These are phyloP conservation scores for Salminus brasiliensis DNA, from an alignment of 2,113 vertebrate species.

Conservation along the genomic window DNA sequence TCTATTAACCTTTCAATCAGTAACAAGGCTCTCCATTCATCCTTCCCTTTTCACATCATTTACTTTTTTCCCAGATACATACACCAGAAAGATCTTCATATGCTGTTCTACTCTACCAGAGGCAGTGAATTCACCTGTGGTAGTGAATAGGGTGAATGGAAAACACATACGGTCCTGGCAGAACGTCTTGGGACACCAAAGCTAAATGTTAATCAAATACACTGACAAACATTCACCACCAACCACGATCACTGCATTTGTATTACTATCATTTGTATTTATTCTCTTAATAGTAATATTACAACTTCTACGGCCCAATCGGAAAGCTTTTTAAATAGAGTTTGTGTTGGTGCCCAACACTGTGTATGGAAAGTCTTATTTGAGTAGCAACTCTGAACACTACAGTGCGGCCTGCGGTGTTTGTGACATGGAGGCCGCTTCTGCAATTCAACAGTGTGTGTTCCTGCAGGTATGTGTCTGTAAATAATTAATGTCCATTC, in stretches of 20 bases:
- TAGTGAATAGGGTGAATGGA: too few species aligned
- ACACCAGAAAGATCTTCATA: not conserved
- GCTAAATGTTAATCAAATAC: too few species aligned
- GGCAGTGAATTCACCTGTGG: too few species aligned
- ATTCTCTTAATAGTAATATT: too few species aligned
- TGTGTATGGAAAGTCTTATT: slow-evolving; percentile 16
- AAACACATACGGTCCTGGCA: too few species aligned
- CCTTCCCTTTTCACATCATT: slow-evolving; percentile 4
- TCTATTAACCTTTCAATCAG: slow-evolving; percentile 80
- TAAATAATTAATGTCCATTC: slow-evolving; percentile 76
- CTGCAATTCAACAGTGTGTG: slow-evolving; percentile 29
- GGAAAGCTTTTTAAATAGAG: too few species aligned
- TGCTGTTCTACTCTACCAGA: not conserved
- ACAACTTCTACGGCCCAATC: too few species aligned
- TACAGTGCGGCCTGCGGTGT: not conserved
- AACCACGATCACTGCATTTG: too few species aligned
- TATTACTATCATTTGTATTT: too few species aligned
- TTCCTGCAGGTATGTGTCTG: slow-evolving; percentile 46
- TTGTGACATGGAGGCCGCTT: slow-evolving; percentile 32
- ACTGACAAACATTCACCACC: too few species aligned
- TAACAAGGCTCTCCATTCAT: slow-evolving; percentile 65
- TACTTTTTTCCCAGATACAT: not conserved
- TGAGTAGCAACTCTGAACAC: slow-evolving; percentile 14
- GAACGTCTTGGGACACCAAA: too few species aligned
- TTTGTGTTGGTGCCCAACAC: too few species aligned